Percentiles rank a stretch among this genome's conserved stretches.
These are phyloP conservation scores for Pollachius pollachius DNA, from an alignment of 2,113 vertebrate species.

Conservation along the genomic window DNA sequence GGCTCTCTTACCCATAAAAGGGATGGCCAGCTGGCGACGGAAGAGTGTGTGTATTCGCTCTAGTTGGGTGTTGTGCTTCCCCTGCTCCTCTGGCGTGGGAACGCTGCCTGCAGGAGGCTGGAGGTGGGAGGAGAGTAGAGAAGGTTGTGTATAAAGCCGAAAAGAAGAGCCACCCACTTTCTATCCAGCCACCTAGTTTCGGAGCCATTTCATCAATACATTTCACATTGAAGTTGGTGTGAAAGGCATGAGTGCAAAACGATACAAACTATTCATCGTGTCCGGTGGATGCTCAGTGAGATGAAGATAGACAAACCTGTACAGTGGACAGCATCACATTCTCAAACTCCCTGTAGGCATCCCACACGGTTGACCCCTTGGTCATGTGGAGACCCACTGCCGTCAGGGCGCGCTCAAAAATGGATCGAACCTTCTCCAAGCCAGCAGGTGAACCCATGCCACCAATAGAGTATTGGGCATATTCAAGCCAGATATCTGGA, in stretches of 20 bases:
- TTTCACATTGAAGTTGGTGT: too few species aligned
- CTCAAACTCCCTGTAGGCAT: slow-evolving; percentile 94
- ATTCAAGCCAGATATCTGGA: slow-evolving; percentile 98
- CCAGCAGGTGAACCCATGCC: slow-evolving; percentile 91
- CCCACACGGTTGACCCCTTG: slow-evolving; percentile 90
- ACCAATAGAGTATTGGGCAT: slow-evolving; percentile 93
- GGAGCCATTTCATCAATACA: too few species aligned
- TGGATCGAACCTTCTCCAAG: slow-evolving; percentile 83
- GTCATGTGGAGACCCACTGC: slow-evolving; percentile 91
- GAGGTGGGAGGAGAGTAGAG: slow-evolving; percentile 37
- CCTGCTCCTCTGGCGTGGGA: slow-evolving; percentile 83
- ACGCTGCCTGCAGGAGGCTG: slow-evolving; percentile 87
- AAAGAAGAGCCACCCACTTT: too few species aligned
- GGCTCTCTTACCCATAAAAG: slow-evolving; percentile 83
- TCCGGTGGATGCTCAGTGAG: not conserved
- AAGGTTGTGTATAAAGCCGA: slow-evolving; percentile 4
- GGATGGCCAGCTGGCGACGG: slow-evolving; percentile 88
- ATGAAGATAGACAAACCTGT: slow-evolving; percentile 77
- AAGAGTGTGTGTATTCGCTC: slow-evolving; percentile 89
- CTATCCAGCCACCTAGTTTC: too few species aligned
- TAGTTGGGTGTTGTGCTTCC: slow-evolving; percentile 83
- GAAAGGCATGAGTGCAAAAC: too few species aligned
- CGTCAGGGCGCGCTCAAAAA: slow-evolving; percentile 89
- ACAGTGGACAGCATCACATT: slow-evolving; percentile 87
- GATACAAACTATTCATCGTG: too few species aligned